Base-by-base conservation (phyloP, 2,113 vertebrate genomes). In the Cercocebus atys region DNA sequence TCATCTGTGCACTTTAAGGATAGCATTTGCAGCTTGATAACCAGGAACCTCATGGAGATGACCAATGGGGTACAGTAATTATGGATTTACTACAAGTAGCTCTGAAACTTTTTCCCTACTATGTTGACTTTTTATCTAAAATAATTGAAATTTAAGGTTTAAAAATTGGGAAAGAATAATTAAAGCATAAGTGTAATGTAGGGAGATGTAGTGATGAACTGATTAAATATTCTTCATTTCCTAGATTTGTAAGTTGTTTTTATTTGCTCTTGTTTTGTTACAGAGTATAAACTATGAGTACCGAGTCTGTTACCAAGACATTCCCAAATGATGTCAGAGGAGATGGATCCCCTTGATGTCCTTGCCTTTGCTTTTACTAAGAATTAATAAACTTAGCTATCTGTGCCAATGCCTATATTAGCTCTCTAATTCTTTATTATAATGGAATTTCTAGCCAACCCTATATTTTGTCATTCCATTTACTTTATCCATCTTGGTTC, bases 401-500 rank as follows among this genome's bases (percentile, higher is more conserved):
- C 35, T 75, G 47, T 95, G 93, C 10, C 82, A 87, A 70, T 72
- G 27, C 61, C 20, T 38, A 72, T 14, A 85, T 90, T 75, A 59
- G 47, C 73, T 86, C 43, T 85, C 43, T 83, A 82, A 94, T 90
- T 95, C 35, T 87, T 93, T 94, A 64, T 88, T 85, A 84, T 27
- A 90, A 78, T 85, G 55, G 57, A 88, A 85, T 91, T 96, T 88
- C 70, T 89, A 96, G 30, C 35, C 66, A 92, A 87, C 27, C 23
- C 59, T 92, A 61, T 92, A 79, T 47, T 92, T 89, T 83, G 32
- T 45, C 70, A 61, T 88, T 93, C 16, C 43, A 84, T 66, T 90
- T 80, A 57, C 55, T 90, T 68, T 96, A 90, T 83, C 50, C n/a
- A 6, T 50, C 43, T 81, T 89, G 27, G 3, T 75, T 94, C 85